These are phyloP conservation scores for Seriola aureovittata DNA, from an alignment of 2,113 vertebrate species.

Conservation along the genomic window DNA sequence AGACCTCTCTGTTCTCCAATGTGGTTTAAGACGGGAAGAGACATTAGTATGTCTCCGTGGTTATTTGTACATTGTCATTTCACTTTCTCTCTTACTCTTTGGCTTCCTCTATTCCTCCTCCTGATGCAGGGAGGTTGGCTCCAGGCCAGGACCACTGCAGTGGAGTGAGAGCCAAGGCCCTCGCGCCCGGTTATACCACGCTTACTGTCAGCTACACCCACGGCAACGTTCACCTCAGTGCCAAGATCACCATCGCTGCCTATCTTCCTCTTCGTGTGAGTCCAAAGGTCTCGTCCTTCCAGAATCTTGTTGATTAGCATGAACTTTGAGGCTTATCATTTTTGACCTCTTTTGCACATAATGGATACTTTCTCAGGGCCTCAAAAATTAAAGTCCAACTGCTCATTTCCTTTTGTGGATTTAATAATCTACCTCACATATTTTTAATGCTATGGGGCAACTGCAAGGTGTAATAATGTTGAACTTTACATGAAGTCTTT, in stretches of 20 bases:
- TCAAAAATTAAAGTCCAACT: neutral
- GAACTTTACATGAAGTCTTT: slow-evolving; percentile 22
- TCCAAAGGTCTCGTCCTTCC: slow-evolving; percentile 23
- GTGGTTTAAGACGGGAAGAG: neutral
- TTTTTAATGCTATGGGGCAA: neutral
- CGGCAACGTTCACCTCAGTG: slow-evolving; percentile 86
- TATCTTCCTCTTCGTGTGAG: slow-evolving; percentile 91
- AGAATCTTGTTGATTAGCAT: neutral
- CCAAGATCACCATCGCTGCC: slow-evolving; percentile 91
- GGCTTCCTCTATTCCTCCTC: slow-evolving; percentile 11
- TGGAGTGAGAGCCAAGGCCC: slow-evolving; percentile 88
- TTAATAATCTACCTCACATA: neutral
- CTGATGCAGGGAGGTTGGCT: slow-evolving; percentile 84
- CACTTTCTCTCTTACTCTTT: slow-evolving; percentile 15
- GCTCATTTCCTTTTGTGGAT: neutral
- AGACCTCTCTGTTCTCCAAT: slow-evolving; percentile 5
- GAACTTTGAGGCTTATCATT: neutral
- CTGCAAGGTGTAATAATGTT: slow-evolving; percentile 2
- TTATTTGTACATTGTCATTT: slow-evolving; percentile 27
- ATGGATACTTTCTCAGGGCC: neutral
- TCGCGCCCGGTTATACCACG: slow-evolving; percentile 86
- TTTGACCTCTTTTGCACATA: neutral
- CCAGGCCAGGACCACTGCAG: slow-evolving; percentile 88
- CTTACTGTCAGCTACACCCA: slow-evolving; percentile 91
- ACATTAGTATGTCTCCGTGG: slow-evolving; percentile 30